Evolutionary conservation across 1,140 invertebrate species (phyloP).

Genomic region (Lanistes nyassanus): DNA sequence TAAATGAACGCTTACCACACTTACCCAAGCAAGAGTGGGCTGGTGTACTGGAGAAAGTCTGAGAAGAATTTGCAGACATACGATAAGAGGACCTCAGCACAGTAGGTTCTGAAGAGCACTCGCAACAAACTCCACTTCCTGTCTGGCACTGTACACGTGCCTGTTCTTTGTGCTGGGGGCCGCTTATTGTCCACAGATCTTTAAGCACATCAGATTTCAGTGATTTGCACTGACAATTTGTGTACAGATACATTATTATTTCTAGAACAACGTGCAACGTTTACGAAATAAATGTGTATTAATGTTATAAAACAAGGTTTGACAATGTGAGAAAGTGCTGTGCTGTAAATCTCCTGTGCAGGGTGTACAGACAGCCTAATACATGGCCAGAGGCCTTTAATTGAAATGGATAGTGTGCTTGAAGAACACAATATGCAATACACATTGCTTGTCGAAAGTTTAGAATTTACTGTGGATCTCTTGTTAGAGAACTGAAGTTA

Average conservation of each 20-base stretch:
- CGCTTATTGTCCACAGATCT: neutral
- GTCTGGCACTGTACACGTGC: neutral
- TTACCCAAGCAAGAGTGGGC: constrained; percentile 46
- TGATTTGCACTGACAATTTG: neutral
- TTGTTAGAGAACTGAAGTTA: no score
- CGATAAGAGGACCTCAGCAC: constrained; percentile 33
- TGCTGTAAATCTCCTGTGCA: no score
- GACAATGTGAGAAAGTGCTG: no score
- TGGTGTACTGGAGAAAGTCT: constrained; percentile 45
- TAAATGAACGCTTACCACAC: constrained; percentile 4
- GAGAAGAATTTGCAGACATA: constrained; percentile 41
- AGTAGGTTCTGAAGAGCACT: constrained; percentile 37
- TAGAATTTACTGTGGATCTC: no score
- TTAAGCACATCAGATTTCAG: neutral
- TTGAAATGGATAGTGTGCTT: no score
- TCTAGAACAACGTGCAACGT: neutral
- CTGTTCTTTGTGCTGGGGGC: neutral
- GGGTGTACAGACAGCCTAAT: no score
- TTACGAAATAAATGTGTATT: neutral
- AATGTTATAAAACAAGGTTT: no score
- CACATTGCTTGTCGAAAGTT: no score
- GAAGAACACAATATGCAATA: no score
- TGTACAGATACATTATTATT: constrained; percentile 18
- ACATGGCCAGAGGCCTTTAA: no score
- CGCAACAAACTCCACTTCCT: constrained; percentile 30